phyloP scores from a whole-genome alignment of 2,113 vertebrate genomes.

The Glareola pratincola region DNA sequence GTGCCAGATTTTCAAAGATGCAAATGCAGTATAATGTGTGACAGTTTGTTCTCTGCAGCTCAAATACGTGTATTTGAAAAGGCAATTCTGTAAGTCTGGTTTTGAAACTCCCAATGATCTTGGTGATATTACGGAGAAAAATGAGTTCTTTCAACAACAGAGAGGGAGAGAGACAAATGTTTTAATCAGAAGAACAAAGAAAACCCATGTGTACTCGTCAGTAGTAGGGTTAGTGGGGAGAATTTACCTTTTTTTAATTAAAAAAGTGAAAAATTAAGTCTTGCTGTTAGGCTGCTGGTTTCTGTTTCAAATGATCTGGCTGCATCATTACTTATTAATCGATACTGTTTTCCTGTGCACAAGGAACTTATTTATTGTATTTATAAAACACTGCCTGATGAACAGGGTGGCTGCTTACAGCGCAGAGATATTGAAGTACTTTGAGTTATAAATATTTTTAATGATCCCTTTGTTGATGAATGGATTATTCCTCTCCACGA shows the following conservation, averaged over 20 bases:
- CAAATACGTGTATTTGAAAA: not conserved
- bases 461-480: not conserved
- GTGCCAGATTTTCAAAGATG: not conserved
- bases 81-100: not conserved
- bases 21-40: not conserved
- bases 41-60: not conserved
- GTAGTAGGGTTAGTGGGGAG: not conserved
- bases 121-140: not conserved
- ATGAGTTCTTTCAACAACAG: not conserved
- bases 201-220: not conserved
- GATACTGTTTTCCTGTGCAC: not conserved
- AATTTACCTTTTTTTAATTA: constrained; percentile 52
- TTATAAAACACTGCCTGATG: not conserved
- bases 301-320: not conserved
- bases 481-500: constrained; percentile 1
- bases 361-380: constrained; percentile 25
- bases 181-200: constrained; percentile 51
- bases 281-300: not conserved
- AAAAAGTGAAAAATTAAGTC: constrained; percentile 52
- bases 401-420: constrained; percentile 22
- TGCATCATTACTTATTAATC: constrained; percentile 48
- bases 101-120: not conserved
- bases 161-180: not conserved
- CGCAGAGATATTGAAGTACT: not conserved
- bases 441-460: not conserved